These are phyloP conservation scores for Drosophila kuntzei DNA, from an alignment of 2,888 invertebrate genomes.

Conservation along the genomic window DNA sequence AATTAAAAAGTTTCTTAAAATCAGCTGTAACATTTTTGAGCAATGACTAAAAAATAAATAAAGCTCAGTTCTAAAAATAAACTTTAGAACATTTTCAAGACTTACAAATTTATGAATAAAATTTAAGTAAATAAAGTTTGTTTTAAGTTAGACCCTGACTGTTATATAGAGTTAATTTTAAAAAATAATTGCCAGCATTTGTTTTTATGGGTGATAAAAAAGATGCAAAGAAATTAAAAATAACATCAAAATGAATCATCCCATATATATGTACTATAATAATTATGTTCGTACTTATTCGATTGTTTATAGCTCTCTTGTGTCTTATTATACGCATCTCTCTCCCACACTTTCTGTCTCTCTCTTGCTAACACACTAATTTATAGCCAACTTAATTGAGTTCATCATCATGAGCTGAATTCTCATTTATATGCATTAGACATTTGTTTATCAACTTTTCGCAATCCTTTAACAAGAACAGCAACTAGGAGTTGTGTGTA, in stretches of 20 bases:
- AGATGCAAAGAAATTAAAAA: neutral
- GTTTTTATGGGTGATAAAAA: neutral
- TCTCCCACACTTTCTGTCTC: neutral
- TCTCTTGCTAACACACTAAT: slow-evolving; percentile 6
- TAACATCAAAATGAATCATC: neutral
- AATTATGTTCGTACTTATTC: slow-evolving; percentile 12
- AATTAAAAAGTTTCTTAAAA: no score
- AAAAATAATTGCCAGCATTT: no score
- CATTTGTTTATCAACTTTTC: slow-evolving; percentile 53
- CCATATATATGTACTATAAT: slow-evolving; percentile 7
- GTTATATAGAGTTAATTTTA: no score
- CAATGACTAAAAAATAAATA: no score
- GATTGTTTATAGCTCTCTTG: slow-evolving; percentile 35
- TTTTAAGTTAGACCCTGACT: no score
- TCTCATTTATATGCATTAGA: slow-evolving; percentile 35
- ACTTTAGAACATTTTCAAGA: no score
- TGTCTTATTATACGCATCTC: slow-evolving; percentile 50
- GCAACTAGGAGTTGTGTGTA: slow-evolving; percentile 1
- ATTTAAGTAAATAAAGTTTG: no score
- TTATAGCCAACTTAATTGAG: slow-evolving; percentile 40
- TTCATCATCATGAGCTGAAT: slow-evolving; percentile 46
- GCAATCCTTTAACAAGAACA: slow-evolving; percentile 49
- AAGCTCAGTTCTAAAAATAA: no score
- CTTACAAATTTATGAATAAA: no score
- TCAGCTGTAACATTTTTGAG: no score